Evolutionary conservation across 2,113 vertebrate species (phyloP), one percentile per base, ranked within the genome.

Genomic region (Podilymbus podiceps): DNA sequence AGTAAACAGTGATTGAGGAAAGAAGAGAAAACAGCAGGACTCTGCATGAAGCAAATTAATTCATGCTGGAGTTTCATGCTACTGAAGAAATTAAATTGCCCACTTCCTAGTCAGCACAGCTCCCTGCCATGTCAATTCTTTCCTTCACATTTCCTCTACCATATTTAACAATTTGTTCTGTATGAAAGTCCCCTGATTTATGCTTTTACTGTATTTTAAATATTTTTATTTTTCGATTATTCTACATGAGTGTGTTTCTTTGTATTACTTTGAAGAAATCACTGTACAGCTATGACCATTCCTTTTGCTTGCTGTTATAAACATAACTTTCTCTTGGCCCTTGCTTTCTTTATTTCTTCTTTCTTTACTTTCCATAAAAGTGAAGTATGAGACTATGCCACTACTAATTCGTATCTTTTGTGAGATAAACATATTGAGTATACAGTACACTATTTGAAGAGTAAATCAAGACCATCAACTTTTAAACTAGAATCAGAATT

Each of bases 41-140:
- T 96, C 95, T 92, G 96, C 69, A 15, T 94, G 96, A 96, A 97
- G 93, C 88, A 98, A 98, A 98, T 98, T 97, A 97, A 97, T 98
- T 97, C 95, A 93, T 95, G 91, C 72, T 98, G 95, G 87, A 97
- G 92, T 97, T 98, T 97, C 92, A 95, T 21, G 68, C 80, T 96
- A 53, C 81, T 95, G 81, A 92, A 97, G 95, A 98, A 98, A 98
- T 96, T 96, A 97, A 97, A 97, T 98, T 97, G 87, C 94, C 87
- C 66, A 81, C 66, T 98, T 97, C 66, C 85, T 97, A 97, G 97
- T 91, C 96, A 97, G 66, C 52, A 85, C 23, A 84, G 55, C 90
- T 93, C 76, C 53, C 92, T 95, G 75, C 84, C 75, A 91, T 69
- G 18, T 87, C 69, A 55, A 47, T 92, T 89, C 79, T 95, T 95